Evolutionary conservation across 2,888 invertebrate genomes (phyloP), one percentile per base, ranked within the genome.

Genomic region (Lepidonotus clava): DNA sequence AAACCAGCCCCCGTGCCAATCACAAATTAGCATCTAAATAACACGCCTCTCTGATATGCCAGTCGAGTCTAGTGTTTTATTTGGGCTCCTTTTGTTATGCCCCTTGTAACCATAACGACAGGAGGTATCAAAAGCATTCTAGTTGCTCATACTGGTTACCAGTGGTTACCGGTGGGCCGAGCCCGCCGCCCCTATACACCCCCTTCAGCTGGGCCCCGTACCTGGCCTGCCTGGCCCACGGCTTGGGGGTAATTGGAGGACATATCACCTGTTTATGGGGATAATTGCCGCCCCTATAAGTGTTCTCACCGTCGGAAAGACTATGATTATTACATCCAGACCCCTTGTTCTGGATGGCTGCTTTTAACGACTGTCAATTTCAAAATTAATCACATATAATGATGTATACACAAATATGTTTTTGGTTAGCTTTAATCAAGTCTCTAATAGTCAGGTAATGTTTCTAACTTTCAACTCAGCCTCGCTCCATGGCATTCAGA

Each of bases 201-300:
- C 4, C 61, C 61, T 32, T 28, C 61, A 61, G 28, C 61, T 61
- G 61, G 1, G 28, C 5, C 61, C 28, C 61, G n/a, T n/a, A 61
- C 53, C 53, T 53, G 53, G 18, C 18, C n/a, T n/a, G n/a, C 53
- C 18, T 2, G 2, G 11, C 4, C 28, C 28, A 61, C 21, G 28
- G 61, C n/a, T 1, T 24, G 28, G 28, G 61, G 24, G 61, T 61
- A 61, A 61, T 61, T 61, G 61, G 4, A 61, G 61, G 61, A 61
- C 61, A 61, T 61, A 61, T 61, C 61, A 61, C 61, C 61, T 61
- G 61, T 61, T 61, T 61, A 61, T 61, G 28, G 61, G 61, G 61
- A 32, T 61, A 61, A 61, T 61, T 24, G 24, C 61, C 28, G 24
- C 61, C 53, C 61, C 61, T 61, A 61, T 56, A 56, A 56, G 56